Evolutionary conservation across 1,140 invertebrate species (phyloP), one percentile per base, ranked within the genome.

Genomic region (Acromyrmex charruanus): DNA sequence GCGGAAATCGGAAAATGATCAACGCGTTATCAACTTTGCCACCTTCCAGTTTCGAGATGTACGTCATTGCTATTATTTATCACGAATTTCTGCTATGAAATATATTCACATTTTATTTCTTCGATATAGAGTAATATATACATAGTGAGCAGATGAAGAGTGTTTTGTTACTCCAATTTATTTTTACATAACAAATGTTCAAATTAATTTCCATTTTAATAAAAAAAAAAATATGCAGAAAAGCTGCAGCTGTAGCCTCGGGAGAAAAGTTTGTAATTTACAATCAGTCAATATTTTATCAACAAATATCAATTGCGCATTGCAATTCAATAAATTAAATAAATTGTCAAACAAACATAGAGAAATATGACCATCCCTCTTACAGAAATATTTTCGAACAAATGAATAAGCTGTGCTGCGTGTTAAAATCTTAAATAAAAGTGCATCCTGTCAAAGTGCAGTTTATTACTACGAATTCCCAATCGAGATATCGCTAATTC

Each of bases 1-100:
- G 25, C 80, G 80, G 80, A 84, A 84, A 84, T 84, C 44, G 80
- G 69, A 84, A 84, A 84, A 84, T 84, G 69, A 84, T 84, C 69
- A 84, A 84, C 80, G 39, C 80, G 58, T 75, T 84, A 84, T 84
- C 69, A 75, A 39, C 66, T 25, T 31, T 39, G 18, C 25, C 28
- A 18, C 69, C 39, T 74, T 84, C 25, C 68, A 82, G 35, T 49
- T 74, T 39, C 79, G 25, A 72, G 16, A 72, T 80, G 44, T 68
- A 69, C 25, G 55, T 74, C 68, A 82, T 28, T 68, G 39, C 18
- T 59, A 75, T 84, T 75, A 84, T 74, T 55, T 84, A 63, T 49
- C 39, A 28, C 16, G 16, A 84, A 61, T n/a, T 51, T 51, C 10
- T 63, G 10, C 80, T 25, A 28, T 39, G 28, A 72, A 74, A 84